Evolutionary conservation across 2,113 vertebrate species (phyloP).

Genomic region (Microtus richardsoni): DNA sequence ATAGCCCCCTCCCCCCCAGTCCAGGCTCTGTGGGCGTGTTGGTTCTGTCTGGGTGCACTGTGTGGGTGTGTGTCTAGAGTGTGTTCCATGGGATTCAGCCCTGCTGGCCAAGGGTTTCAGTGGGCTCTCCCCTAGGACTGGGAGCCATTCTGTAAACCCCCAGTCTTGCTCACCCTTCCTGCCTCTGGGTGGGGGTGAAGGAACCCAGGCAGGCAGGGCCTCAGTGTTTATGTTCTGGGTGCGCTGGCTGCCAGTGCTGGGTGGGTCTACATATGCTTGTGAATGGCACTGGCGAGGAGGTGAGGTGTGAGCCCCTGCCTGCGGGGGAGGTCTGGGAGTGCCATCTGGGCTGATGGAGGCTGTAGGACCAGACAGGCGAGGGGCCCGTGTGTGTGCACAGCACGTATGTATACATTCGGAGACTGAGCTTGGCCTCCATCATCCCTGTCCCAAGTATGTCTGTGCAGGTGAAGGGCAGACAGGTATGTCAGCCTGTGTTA

Average conservation of each 20-base stretch:
- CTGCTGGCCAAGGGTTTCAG: background rate
- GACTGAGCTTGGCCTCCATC: background rate
- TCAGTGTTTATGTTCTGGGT: background rate
- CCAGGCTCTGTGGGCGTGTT: background rate
- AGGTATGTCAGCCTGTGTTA: background rate
- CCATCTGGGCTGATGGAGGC: constrained; percentile 56
- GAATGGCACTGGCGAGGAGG: constrained; percentile 53
- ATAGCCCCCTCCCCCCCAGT: background rate
- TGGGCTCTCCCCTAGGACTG: background rate
- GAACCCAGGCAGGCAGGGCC: background rate
- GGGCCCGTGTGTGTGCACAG: background rate
- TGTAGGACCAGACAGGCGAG: constrained; percentile 39
- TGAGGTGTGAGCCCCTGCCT: constrained; percentile 69
- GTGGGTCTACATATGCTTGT: constrained; percentile 67
- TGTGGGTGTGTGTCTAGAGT: background rate
- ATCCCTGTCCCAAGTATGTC: background rate
- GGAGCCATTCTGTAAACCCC: background rate
- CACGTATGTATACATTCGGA: background rate
- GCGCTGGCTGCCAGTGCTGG: background rate
- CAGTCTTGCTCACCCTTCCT: background rate
- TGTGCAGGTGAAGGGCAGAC: background rate
- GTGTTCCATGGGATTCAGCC: background rate
- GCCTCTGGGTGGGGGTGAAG: background rate
- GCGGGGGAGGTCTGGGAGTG: constrained; percentile 21
- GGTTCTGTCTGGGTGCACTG: background rate